Conservation (phyloP, 2,797 vertebrate genomes). For the Alfaro cultratus region DNA sequence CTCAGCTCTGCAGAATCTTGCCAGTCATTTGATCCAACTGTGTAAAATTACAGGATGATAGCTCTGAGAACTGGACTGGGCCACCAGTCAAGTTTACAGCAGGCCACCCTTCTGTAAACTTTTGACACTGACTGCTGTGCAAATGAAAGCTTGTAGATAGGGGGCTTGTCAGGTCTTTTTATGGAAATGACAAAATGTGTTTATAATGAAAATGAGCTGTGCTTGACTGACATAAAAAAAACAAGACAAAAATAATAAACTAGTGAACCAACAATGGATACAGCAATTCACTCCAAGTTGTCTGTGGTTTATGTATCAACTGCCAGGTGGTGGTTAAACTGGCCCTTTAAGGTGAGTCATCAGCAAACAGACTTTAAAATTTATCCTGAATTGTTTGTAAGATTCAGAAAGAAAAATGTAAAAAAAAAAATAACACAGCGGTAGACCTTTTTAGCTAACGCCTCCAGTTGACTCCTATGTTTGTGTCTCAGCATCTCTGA, state of each 20-base stretch:
- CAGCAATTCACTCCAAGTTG: not conserved
- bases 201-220: not conserved
- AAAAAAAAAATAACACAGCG: too few relatives aligned
- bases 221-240: not conserved
- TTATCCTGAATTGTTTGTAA: not conserved
- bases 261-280: not conserved
- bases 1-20: too few relatives aligned
- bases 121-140: not conserved
- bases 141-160: not conserved
- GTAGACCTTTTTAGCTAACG: not conserved
- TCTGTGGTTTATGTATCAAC: not conserved
- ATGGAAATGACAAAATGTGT: not conserved
- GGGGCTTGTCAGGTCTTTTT: not conserved
- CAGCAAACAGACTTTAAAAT: not conserved
- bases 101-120: not conserved
- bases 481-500: conserved; percentile 26
- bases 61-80: too few relatives aligned
- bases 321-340: not conserved
- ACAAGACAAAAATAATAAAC: not conserved
- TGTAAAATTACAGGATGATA: too few relatives aligned
- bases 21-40: too few relatives aligned
- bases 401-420: not conserved
- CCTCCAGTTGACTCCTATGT: not conserved
- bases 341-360: not conserved
- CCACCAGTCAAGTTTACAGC: too few relatives aligned